Evolutionary conservation across 2,888 invertebrate genomes (phyloP).

Genomic region (Dryobotodes eremita): DNA sequence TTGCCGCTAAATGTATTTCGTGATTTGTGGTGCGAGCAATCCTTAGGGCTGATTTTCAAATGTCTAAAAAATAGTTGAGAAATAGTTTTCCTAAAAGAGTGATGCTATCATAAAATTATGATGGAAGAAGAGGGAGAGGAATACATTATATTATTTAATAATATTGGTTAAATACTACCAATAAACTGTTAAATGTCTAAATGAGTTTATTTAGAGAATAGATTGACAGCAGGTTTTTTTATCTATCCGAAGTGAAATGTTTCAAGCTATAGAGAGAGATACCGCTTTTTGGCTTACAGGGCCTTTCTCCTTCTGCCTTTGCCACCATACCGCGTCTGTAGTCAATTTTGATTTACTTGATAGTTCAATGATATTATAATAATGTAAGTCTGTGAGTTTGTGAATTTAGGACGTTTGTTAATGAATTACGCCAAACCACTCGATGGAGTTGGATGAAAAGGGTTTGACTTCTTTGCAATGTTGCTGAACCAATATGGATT

Average conservation of each 20-base stretch:
- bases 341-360: too few species aligned
- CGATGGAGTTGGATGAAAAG: too few species aligned
- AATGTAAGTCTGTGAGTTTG: too few species aligned
- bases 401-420: too few species aligned
- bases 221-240: background rate
- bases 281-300: background rate
- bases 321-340: background rate
- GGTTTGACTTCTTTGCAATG: too few species aligned
- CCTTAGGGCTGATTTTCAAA: background rate
- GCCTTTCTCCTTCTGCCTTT: background rate
- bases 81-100: background rate
- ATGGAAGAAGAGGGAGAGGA: too few species aligned
- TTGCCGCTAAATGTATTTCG: background rate
- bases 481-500: too few species aligned
- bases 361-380: too few species aligned
- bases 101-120: background rate
- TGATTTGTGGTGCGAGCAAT: background rate
- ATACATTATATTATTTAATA: background rate
- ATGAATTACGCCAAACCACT: too few species aligned
- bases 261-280: background rate
- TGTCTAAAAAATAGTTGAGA: background rate
- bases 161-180: background rate
- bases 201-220: conserved; percentile 7
- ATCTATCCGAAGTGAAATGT: background rate
- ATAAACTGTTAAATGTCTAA: conserved; percentile 15